Conservation (phyloP, 2,888 invertebrate species). For the Tromatobia lineatoria region DNA sequence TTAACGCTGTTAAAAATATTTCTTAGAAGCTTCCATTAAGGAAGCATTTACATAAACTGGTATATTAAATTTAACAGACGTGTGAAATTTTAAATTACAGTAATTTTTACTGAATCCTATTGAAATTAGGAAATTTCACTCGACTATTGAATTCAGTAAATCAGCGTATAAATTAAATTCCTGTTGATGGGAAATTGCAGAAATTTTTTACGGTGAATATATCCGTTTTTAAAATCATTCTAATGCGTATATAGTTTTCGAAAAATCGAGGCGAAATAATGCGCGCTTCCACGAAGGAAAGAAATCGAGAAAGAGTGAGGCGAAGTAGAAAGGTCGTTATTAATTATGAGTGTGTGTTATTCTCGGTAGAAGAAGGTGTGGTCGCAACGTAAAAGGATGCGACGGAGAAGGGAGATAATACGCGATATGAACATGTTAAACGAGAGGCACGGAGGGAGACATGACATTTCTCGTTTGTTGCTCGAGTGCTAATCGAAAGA, state of each 20-base stretch:
- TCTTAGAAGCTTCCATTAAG: too few species aligned
- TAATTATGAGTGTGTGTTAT: constrained; percentile 56
- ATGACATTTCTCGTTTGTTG: constrained; percentile 35
- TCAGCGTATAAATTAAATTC: too few species aligned
- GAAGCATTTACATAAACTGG: too few species aligned
- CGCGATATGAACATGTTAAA: constrained; percentile 24
- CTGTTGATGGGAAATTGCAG: too few species aligned
- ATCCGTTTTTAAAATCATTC: not conserved
- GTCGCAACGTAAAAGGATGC: constrained; percentile 56
- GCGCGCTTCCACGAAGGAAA: not conserved
- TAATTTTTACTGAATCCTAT: too few species aligned
- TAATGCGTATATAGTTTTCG: not conserved
- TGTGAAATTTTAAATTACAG: too few species aligned
- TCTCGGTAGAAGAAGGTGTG: constrained; percentile 61
- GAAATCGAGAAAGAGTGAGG: not conserved
- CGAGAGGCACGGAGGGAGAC: constrained; percentile 23
- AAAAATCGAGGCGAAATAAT: not conserved
- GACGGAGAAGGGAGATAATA: constrained; percentile 38
- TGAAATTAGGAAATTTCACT: too few species aligned
- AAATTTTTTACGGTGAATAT: not conserved
- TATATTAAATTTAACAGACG: too few species aligned
- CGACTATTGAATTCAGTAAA: too few species aligned
- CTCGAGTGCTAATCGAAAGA: constrained; percentile 18
- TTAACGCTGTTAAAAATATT: too few species aligned
- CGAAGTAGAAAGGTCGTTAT: constrained; percentile 15